These are phyloP conservation scores for Drosophila aff. DNA, from an alignment of 1,140 invertebrate genomes.

Conservation along the genomic window DNA sequence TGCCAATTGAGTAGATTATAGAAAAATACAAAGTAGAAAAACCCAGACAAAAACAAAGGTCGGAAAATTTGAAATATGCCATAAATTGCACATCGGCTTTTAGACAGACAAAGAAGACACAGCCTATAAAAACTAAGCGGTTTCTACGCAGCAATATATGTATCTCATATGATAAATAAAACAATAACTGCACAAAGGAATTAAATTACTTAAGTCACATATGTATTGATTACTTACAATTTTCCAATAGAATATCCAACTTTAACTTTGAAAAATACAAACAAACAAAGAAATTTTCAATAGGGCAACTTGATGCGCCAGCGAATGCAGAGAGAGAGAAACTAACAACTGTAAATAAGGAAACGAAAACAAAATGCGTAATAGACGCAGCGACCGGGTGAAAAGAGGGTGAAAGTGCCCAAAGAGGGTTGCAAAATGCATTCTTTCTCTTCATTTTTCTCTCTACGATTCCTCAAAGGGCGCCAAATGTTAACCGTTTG, in stretches of 20 bases:
- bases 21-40: background rate
- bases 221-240: background rate
- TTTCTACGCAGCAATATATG: background rate
- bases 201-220: background rate
- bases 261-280: slow-evolving; percentile 5
- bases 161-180: background rate
- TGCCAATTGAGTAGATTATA: slow-evolving; percentile 45
- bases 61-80: background rate
- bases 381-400: slow-evolving; percentile 20
- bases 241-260: slow-evolving; percentile 5
- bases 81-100: background rate
- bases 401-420: slow-evolving; percentile 46
- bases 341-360: slow-evolving; percentile 43
- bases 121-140: background rate
- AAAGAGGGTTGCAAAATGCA: slow-evolving; percentile 67
- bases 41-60: slow-evolving; percentile 5
- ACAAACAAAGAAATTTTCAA: slow-evolving; percentile 3
- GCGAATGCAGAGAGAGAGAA: slow-evolving; percentile 42
- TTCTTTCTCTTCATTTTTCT: slow-evolving; percentile 1
- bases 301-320: slow-evolving; percentile 26
- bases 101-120: background rate
- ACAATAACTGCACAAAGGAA: background rate
- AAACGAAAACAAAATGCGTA: slow-evolving; percentile 58
- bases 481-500: slow-evolving; percentile 47
- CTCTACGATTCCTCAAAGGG: background rate